Evolutionary conservation across 2,888 invertebrate genomes (phyloP).

Genomic region (Mechanitis messenoides): DNA sequence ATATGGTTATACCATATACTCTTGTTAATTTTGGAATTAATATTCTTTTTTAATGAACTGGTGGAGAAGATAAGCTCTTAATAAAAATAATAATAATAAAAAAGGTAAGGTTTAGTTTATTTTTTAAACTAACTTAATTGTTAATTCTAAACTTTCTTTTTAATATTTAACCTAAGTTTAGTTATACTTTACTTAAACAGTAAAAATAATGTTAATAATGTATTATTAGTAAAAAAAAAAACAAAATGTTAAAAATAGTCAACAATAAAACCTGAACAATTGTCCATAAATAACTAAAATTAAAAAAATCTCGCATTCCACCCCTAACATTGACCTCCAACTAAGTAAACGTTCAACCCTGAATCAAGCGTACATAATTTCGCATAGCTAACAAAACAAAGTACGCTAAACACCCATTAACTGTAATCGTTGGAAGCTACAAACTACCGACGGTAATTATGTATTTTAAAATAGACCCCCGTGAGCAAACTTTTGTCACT

Average conservation of each 20-base stretch:
- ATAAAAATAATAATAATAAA: no score
- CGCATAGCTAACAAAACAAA: constrained; percentile 31
- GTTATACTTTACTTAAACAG: no score
- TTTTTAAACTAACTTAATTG: no score
- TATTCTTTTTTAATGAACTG: no score
- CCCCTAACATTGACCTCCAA: constrained; percentile 35
- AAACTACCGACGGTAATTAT: constrained; percentile 3
- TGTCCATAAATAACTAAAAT: not conserved
- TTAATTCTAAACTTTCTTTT: no score
- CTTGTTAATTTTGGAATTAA: no score
- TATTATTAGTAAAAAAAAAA: not conserved
- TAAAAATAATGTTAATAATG: no score
- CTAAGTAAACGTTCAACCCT: constrained; percentile 28
- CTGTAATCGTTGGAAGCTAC: not conserved
- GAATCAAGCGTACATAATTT: constrained; percentile 25
- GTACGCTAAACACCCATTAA: constrained; percentile 20
- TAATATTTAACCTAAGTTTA: no score
- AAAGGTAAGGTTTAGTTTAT: no score
- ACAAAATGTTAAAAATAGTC: not conserved
- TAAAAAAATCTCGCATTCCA: constrained; percentile 20
- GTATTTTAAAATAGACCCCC: not conserved
- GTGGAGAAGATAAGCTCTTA: no score
- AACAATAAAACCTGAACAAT: not conserved
- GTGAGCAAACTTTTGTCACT: constrained; percentile 5
- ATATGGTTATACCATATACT: no score